Evolutionary conservation across 2,797 vertebrate genomes (phyloP).

Genomic region (Acrossocheilus wenchowensis): DNA sequence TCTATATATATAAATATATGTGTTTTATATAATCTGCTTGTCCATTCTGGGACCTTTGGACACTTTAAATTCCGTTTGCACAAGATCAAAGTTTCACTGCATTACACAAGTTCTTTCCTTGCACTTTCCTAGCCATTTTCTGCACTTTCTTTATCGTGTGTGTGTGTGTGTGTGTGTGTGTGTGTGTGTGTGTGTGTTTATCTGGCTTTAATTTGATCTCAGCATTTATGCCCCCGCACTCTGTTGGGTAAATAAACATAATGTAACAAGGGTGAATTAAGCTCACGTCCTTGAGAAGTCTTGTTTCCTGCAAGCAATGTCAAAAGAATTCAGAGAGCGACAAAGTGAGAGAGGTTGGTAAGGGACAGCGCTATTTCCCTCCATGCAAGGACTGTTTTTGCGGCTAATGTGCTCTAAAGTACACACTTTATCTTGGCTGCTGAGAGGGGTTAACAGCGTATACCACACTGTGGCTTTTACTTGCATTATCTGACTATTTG

Average conservation of each 20-base stretch:
- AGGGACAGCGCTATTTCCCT: slow-evolving; percentile 39
- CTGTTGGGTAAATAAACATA: slow-evolving; percentile 65
- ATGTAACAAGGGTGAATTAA: slow-evolving; percentile 65
- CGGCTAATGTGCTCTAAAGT: slow-evolving; percentile 39
- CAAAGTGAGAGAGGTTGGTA: slow-evolving; percentile 32
- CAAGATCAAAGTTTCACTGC: slow-evolving; percentile 66
- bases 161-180: slow-evolving; percentile 32
- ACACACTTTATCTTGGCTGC: slow-evolving; percentile 46
- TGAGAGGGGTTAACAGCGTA: slow-evolving; percentile 45
- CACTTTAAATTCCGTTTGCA: slow-evolving; percentile 69
- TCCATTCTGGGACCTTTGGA: slow-evolving; percentile 59
- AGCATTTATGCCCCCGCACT: slow-evolving; percentile 52
- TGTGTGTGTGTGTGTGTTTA: slow-evolving; percentile 9
- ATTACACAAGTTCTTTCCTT: slow-evolving; percentile 54
- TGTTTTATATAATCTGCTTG: slow-evolving; percentile 47
- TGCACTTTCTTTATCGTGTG: slow-evolving; percentile 30
- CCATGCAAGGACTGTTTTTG: slow-evolving; percentile 27
- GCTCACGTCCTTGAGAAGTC: slow-evolving; percentile 47
- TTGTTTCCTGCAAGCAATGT: slow-evolving; percentile 51
- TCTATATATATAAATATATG: not conserved
- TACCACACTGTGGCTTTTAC: slow-evolving; percentile 28
- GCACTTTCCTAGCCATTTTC: slow-evolving; percentile 28
- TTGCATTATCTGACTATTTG: slow-evolving; percentile 38
- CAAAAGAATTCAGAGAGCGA: slow-evolving; percentile 35
- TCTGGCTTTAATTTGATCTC: slow-evolving; percentile 54